A percentile compares a stretch with the other conserved stretches of the same genome.
These are phyloP conservation scores for Mus spicilegus DNA, from an alignment of 2,113 vertebrate species.

Conservation along the genomic window DNA sequence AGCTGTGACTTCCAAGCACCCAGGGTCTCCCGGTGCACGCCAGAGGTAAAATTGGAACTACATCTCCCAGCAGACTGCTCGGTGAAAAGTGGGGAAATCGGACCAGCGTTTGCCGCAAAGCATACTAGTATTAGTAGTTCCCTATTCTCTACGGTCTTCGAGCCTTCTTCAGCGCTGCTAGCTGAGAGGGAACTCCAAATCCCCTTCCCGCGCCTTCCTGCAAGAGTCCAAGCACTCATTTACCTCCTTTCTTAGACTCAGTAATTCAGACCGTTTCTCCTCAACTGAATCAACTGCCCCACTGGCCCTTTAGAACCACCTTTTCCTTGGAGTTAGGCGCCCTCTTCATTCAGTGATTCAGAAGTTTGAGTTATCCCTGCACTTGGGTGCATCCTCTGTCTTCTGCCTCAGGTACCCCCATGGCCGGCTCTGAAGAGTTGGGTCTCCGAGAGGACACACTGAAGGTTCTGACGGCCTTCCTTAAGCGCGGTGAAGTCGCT, in stretches of 20 bases:
- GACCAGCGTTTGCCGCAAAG: not conserved
- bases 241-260: not conserved
- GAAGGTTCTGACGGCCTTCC: constrained; percentile 83
- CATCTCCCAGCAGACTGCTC: constrained; percentile 62
- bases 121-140: constrained; percentile 73
- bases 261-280: not conserved
- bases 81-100: not conserved
- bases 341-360: not conserved
- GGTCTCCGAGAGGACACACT: constrained; percentile 79
- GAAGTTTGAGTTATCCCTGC: not conserved
- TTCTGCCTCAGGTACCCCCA: constrained; percentile 66
- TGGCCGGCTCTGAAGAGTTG: constrained; percentile 74
- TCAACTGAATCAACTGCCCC: not conserved
- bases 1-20: not conserved
- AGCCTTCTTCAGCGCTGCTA: not conserved
- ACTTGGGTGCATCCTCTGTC: not conserved
- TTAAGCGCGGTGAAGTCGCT: constrained; percentile 71
- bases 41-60: constrained; percentile 40
- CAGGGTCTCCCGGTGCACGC: not conserved
- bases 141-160: not conserved
- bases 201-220: not conserved
- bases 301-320: not conserved
- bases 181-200: not conserved
- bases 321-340: not conserved
- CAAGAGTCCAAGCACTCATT: not conserved